A percentile compares a stretch with the other conserved stretches of the same genome.
Conservation (phyloP, 2,797 vertebrate genomes). For the Telmatherina bonti region DNA sequence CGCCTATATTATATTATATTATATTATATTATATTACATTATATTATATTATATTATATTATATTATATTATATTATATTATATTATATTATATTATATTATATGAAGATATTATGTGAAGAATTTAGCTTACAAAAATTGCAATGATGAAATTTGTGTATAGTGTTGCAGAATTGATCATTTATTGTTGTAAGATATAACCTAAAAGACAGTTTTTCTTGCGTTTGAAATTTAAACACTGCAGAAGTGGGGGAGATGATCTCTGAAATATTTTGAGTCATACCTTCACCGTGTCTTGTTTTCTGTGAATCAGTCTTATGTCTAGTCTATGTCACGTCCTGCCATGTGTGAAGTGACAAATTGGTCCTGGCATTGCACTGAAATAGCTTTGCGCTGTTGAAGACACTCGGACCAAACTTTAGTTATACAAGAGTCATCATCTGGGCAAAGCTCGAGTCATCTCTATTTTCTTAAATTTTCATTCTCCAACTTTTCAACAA, state of each 20-base stretch:
- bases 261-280: slow-evolving; percentile 50
- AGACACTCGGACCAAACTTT: slow-evolving; percentile 37
- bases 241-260: slow-evolving; percentile 8
- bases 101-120: too few relatives aligned
- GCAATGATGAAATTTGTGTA: too few relatives aligned
- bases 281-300: slow-evolving; percentile 35
- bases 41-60: too few relatives aligned
- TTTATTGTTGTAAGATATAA: slow-evolving; percentile 35
- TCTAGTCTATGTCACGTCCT: slow-evolving; percentile 33
- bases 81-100: too few relatives aligned
- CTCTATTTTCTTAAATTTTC: slow-evolving; percentile 7
- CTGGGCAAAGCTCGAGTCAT: slow-evolving; percentile 32
- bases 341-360: slow-evolving; percentile 56
- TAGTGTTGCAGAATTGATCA: not conserved
- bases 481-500: slow-evolving; percentile 12
- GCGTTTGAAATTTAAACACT: not conserved
- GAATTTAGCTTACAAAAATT: too few relatives aligned
- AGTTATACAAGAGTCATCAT: slow-evolving; percentile 16
- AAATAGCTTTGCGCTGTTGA: slow-evolving; percentile 55
- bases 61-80: too few relatives aligned
- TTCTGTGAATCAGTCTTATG: slow-evolving; percentile 42
- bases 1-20: too few relatives aligned
- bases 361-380: slow-evolving; percentile 49
- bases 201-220: slow-evolving; percentile 20
- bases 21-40: too few relatives aligned